These are phyloP conservation scores for Argentina silus DNA, from an alignment of 2,797 vertebrate genomes.

Conservation along the genomic window DNA sequence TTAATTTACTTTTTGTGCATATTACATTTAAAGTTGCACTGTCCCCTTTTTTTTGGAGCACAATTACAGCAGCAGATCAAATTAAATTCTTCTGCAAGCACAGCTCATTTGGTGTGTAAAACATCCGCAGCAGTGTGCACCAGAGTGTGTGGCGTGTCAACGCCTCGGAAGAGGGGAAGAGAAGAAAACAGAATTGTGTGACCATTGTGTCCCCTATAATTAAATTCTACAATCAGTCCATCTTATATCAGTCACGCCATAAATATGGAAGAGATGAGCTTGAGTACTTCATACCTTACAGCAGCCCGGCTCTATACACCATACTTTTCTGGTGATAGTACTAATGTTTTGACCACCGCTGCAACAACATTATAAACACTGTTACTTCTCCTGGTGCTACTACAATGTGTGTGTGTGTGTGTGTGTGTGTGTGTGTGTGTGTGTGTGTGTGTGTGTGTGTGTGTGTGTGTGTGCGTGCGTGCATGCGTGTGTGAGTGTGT, in stretches of 20 bases:
- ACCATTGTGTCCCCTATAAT: conserved; percentile 82
- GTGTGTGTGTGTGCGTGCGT: conserved; percentile 19
- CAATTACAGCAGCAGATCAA: conserved; percentile 81
- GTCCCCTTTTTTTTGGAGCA: conserved; percentile 70
- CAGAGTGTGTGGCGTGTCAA: conserved; percentile 74
- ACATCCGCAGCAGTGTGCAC: conserved; percentile 73
- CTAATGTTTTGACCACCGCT: background rate
- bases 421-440: conserved; percentile 7
- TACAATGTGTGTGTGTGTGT: conserved; percentile 5
- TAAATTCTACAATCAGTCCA: conserved; percentile 80
- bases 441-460: conserved; percentile 18
- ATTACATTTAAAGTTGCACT: conserved; percentile 80
- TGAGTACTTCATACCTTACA: conserved; percentile 65
- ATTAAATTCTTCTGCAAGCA: conserved; percentile 82
- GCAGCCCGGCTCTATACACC: conserved; percentile 55
- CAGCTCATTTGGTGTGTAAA: conserved; percentile 82
- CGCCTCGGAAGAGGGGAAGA: conserved; percentile 64
- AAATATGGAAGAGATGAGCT: conserved; percentile 75
- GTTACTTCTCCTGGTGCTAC: background rate
- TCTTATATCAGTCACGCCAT: conserved; percentile 79
- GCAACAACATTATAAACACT: background rate
- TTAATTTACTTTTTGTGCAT: conserved; percentile 88
- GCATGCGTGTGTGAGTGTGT: conserved; percentile 27
- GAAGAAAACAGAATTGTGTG: conserved; percentile 78
- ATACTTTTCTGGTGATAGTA: background rate